A percentile compares a stretch with the other conserved stretches of the same genome.
phyloP scores from a whole-genome alignment of 2,797 vertebrate species.

The Falco novaeseelandiae region DNA sequence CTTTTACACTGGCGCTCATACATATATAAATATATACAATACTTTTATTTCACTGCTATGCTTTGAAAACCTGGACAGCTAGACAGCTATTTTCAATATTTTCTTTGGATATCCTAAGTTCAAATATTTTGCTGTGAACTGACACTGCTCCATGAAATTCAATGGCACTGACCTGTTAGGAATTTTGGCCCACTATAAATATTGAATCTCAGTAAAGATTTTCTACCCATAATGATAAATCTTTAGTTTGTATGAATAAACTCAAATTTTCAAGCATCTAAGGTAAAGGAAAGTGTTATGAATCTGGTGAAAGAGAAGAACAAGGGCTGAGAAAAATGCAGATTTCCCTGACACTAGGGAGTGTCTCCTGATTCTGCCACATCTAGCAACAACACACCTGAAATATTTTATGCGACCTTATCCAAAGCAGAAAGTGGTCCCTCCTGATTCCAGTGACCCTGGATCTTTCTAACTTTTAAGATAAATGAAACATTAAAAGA shows the following conservation, averaged over 20 bases:
- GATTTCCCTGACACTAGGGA: not conserved
- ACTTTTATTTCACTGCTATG: not conserved
- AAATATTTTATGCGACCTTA: not conserved
- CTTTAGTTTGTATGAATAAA: not conserved
- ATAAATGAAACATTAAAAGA: not conserved
- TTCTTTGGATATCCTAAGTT: not conserved
- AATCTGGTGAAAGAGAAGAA: not conserved
- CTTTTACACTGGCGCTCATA: not conserved
- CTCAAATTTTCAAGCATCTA: not conserved
- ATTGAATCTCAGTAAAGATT: not conserved
- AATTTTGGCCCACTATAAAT: not conserved
- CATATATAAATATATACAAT: not conserved
- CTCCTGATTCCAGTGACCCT: not conserved
- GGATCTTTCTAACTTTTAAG: not conserved
- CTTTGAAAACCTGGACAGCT: not conserved
- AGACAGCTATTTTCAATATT: not conserved
- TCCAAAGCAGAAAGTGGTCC: not conserved
- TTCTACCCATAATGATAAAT: not conserved
- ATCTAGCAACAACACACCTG: not conserved
- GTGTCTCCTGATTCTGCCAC: not conserved
- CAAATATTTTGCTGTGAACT: not conserved
- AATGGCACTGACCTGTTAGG: not conserved
- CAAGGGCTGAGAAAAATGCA: not conserved
- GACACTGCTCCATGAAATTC: not conserved
- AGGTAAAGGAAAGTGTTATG: not conserved